Conservation (phyloP, 2,888 invertebrate species). For the Smittia aterrima region DNA sequence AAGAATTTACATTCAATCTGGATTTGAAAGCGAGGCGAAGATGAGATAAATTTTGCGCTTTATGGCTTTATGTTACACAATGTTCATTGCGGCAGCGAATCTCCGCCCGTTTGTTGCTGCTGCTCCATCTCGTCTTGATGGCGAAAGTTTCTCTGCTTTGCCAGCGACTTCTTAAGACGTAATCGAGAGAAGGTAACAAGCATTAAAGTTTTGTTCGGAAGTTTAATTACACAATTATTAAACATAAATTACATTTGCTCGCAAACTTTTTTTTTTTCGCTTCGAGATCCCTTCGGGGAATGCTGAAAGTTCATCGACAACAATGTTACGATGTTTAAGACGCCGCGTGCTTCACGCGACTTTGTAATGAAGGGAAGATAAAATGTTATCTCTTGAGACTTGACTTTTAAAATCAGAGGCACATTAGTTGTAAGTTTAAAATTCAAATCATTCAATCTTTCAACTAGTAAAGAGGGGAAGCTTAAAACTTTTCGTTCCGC, state of each 20-base stretch:
- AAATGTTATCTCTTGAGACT: not conserved
- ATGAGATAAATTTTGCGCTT: no score
- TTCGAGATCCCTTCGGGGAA: no score
- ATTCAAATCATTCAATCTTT: no score
- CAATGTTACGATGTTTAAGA: no score
- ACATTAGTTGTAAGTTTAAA: no score
- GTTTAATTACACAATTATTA: slow-evolving; percentile 31
- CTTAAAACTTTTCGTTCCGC: not conserved
- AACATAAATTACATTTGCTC: slow-evolving; percentile 14
- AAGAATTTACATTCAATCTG: no score
- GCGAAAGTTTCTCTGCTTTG: not conserved
- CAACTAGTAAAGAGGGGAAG: no score
- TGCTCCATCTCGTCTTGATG: no score
- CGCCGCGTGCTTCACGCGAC: not conserved
- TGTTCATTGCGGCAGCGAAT: no score
- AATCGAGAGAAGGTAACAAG: not conserved
- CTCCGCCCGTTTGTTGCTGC: no score
- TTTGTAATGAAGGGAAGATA: not conserved
- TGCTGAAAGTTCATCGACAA: slow-evolving; percentile 12
- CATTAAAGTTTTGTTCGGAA: not conserved
- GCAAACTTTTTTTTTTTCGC: not conserved
- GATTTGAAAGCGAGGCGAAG: no score
- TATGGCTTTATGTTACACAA: no score
- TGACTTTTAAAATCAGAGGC: not conserved
- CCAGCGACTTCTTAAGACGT: not conserved